Evolutionary conservation across 1,140 invertebrate genomes (phyloP).

Genomic region (Orius laevigatus): DNA sequence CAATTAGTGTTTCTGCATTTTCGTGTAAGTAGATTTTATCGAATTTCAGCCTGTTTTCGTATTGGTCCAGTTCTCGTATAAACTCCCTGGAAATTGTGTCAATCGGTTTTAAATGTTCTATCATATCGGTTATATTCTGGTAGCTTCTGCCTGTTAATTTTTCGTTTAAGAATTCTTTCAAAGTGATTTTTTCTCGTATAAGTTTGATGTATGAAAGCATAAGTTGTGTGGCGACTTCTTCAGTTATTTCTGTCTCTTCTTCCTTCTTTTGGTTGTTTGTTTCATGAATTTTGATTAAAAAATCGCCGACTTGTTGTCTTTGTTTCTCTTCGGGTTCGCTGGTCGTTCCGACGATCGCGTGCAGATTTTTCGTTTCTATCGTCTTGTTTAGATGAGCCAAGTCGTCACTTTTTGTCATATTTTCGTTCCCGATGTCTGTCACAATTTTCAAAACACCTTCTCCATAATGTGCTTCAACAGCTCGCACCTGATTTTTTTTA

Average conservation of each 20-base stretch:
- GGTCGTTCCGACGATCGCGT: neutral
- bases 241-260: conserved; percentile 1
- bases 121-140: conserved; percentile 6
- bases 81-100: conserved; percentile 5
- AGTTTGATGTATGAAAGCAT: conserved; percentile 9
- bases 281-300: neutral
- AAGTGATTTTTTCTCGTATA: conserved; percentile 1
- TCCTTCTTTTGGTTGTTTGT: neutral
- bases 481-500: neutral
- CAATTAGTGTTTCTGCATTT: neutral
- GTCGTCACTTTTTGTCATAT: neutral
- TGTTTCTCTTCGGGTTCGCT: conserved; percentile 2
- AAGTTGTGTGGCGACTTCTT: conserved; percentile 2
- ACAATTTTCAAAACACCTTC: conserved; percentile 12
- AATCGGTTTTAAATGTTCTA: conserved; percentile 4
- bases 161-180: conserved; percentile 11
- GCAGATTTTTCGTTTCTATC: neutral
- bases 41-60: neutral
- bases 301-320: neutral
- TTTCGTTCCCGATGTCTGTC: neutral
- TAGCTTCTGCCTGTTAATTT: neutral
- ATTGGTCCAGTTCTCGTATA: conserved; percentile 6
- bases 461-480: conserved; percentile 3
- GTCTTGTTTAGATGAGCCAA: neutral
- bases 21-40: conserved; percentile 1